Evolutionary conservation across 2,113 vertebrate species (phyloP).

Genomic region (Saguinus midas): DNA sequence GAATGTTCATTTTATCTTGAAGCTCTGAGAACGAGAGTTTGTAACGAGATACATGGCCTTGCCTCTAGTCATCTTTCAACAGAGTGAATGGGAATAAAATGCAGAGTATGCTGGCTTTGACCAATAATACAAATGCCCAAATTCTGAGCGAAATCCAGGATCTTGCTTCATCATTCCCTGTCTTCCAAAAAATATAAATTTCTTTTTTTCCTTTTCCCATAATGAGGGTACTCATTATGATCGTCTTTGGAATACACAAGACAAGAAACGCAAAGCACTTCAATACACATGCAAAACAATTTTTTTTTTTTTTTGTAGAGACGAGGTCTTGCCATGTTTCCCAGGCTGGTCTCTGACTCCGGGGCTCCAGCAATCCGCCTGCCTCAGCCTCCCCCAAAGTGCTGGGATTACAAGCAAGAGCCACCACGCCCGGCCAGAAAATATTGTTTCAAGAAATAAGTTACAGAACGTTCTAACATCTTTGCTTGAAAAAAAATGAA

Average conservation of each 20-base stretch:
- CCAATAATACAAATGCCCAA: not conserved
- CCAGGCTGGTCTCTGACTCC: too few relatives aligned
- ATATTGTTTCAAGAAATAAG: not conserved
- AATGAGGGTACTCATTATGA: not conserved
- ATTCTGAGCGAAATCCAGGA: not conserved
- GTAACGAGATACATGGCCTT: not conserved
- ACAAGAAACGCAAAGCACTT: constrained; percentile 16
- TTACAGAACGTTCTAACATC: constrained; percentile 31
- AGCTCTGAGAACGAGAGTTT: not conserved
- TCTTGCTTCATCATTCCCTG: not conserved
- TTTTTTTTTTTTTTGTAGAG: too few relatives aligned
- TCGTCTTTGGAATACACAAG: constrained; percentile 40
- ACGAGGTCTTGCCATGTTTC: too few relatives aligned
- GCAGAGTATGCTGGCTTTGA: not conserved
- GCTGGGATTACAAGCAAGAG: too few relatives aligned
- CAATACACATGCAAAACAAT: not conserved
- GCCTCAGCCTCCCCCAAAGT: too few relatives aligned
- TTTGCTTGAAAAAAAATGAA: constrained; percentile 35
- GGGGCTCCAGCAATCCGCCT: too few relatives aligned
- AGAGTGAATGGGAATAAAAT: not conserved
- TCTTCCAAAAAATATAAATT: not conserved
- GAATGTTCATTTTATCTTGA: not conserved
- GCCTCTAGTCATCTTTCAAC: not conserved
- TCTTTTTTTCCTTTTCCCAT: not conserved
- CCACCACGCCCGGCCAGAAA: not conserved